Evolutionary conservation across 2,888 invertebrate genomes (phyloP), one percentile per base, ranked within the genome.

Genomic region (Asteroscopus sphinx): DNA sequence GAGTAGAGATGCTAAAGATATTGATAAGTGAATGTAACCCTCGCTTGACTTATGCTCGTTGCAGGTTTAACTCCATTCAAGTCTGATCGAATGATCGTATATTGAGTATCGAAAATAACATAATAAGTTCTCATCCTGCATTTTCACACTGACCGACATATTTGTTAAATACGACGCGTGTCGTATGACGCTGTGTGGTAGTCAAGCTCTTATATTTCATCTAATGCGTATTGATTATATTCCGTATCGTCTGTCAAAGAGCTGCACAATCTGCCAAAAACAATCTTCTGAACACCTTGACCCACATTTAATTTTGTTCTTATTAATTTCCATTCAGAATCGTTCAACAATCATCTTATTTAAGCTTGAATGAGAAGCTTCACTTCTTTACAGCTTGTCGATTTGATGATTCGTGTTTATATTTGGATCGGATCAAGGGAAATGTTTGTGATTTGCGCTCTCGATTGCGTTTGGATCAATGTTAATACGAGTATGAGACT

Each of bases 381-480:
- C 9, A 9, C 28, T 28, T 28, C 28, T 21, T 42, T 21, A 21
- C 21, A 21, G 5, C 21, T 21, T 21, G n/a, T n/a, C 4, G 6
- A 6, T 1, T 6, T 45, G 12, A 48, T 46, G 48, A 45, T 51
- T 37, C 28, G 45, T 13, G 17, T 35, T 21, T 6, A 28, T 35
- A 46, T 13, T 44, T 30, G 51, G 32, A 44, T 47, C 37, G 42
- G 16, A 37, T 28, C 49, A 51, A 57, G 49, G 69, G 45, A 45
- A 47, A 12, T 37, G 47, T 59, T 46, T 30, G 49, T 60, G 64
- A 68, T 71, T 57, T 51, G 55, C 52, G 57, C 44, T 67, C 11
- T 69, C 53, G 46, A 59, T 69, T 47, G 52, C 53, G 56, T 67
- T 51, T 42, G 51, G 42, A 55, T 72, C 58, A 63, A 72, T 68